A percentile compares a stretch with the other conserved stretches of the same genome.
phyloP scores from a whole-genome alignment of 2,888 invertebrate genomes.

The Corbicula japonica region DNA sequence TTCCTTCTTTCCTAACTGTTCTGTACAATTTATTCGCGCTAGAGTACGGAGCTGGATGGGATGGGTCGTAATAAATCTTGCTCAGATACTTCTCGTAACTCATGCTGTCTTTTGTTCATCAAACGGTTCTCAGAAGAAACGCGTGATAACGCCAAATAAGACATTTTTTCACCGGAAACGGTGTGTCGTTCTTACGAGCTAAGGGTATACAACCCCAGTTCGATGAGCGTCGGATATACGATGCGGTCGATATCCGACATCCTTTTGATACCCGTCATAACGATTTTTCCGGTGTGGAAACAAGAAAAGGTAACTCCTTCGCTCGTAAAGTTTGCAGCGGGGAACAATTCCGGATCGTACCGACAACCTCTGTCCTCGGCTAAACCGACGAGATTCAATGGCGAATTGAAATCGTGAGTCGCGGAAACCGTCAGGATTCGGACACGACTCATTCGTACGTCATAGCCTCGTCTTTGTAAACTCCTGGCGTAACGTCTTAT shows the following conservation, averaged over 20 bases:
- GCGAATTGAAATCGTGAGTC: conserved; percentile 4
- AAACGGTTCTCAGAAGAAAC: too few relatives aligned
- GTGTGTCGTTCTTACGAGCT: too few relatives aligned
- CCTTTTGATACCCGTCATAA: neutral
- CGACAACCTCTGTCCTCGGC: conserved; percentile 3
- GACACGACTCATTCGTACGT: conserved; percentile 1
- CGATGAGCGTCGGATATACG: too few relatives aligned
- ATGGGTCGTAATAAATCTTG: too few relatives aligned
- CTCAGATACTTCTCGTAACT: too few relatives aligned
- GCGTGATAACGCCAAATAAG: too few relatives aligned
- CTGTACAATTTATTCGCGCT: too few relatives aligned
- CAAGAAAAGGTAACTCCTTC: neutral
- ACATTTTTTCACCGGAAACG: too few relatives aligned
- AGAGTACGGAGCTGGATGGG: too few relatives aligned
- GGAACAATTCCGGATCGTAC: conserved; percentile 36
- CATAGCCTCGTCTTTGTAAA: conserved; percentile 19
- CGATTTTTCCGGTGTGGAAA: conserved; percentile 4
- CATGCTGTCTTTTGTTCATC: too few relatives aligned
- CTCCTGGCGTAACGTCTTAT: conserved; percentile 30
- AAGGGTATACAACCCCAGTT: too few relatives aligned
- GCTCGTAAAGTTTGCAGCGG: neutral
- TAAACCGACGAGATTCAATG: conserved; percentile 12
- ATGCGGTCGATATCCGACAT: neutral
- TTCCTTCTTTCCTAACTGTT: too few relatives aligned
- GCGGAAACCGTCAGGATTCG: conserved; percentile 24